phyloP scores from a whole-genome alignment of 2,113 vertebrate species.

The Pelodiscus sinensis region DNA sequence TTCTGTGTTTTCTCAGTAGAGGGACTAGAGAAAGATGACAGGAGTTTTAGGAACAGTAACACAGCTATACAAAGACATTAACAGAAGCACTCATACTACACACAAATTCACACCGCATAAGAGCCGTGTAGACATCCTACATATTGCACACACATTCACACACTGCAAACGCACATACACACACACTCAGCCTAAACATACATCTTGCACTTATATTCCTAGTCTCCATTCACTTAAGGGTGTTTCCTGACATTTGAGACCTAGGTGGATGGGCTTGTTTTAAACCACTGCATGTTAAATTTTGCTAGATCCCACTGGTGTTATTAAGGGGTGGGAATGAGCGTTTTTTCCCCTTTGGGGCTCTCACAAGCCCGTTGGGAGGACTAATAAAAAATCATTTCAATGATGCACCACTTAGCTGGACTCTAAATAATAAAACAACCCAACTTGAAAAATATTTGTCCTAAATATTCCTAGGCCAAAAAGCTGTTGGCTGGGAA shows the following conservation, averaged over 20 bases:
- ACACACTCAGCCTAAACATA: neutral
- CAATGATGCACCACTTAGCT: neutral
- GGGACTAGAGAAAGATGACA: neutral
- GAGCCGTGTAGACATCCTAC: no score
- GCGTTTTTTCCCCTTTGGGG: neutral
- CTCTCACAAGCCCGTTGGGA: neutral
- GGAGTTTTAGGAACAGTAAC: neutral
- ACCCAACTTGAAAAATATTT: neutral
- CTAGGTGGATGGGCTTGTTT: accelerated
- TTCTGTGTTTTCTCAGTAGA: neutral
- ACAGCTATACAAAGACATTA: neutral
- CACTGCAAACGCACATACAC: neutral
- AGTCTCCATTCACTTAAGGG: neutral
- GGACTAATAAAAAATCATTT: neutral
- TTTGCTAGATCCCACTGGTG: accelerated
- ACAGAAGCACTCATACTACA: neutral
- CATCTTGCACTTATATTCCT: no score
- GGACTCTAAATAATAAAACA: neutral
- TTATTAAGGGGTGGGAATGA: accelerated
- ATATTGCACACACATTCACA: neutral
- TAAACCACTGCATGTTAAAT: neutral
- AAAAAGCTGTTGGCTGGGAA: neutral
- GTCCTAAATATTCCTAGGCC: neutral
- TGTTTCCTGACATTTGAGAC: neutral
- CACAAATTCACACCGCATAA: neutral